These are phyloP conservation scores for Melitaea cinxia DNA, from an alignment of 1,140 invertebrate genomes.

Conservation along the genomic window DNA sequence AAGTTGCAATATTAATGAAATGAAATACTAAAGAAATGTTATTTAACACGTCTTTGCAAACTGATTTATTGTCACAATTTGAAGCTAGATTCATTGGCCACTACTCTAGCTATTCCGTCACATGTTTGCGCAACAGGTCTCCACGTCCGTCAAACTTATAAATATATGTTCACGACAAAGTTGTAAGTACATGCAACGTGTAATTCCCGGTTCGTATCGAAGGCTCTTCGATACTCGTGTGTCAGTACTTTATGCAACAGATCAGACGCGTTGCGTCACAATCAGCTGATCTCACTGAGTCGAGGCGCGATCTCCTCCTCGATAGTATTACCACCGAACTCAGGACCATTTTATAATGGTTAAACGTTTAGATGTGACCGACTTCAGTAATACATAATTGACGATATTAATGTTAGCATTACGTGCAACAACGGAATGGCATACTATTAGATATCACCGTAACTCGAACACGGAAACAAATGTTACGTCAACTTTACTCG, in stretches of 20 bases:
- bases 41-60: too few relatives aligned
- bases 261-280: conserved; percentile 17
- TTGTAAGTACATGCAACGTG: too few relatives aligned
- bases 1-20: too few relatives aligned
- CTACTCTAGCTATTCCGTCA: too few relatives aligned
- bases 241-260: not conserved
- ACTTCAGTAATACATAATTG: conserved; percentile 7
- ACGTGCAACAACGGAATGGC: not conserved
- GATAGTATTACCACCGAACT: not conserved
- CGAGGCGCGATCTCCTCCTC: not conserved
- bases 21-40: too few relatives aligned
- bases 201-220: not conserved
- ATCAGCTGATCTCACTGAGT: conserved; percentile 15
- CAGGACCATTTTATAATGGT: not conserved
- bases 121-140: too few relatives aligned
- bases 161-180: too few relatives aligned
- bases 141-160: too few relatives aligned
- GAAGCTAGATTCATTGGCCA: too few relatives aligned
- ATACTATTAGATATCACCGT: not conserved
- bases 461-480: not conserved
- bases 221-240: not conserved
- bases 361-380: not conserved
- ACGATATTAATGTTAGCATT: not conserved
- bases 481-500: not conserved
- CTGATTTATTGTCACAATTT: too few relatives aligned